These are phyloP conservation scores for Creontiades dilutus DNA, from an alignment of 2,888 invertebrate species.

Conservation along the genomic window DNA sequence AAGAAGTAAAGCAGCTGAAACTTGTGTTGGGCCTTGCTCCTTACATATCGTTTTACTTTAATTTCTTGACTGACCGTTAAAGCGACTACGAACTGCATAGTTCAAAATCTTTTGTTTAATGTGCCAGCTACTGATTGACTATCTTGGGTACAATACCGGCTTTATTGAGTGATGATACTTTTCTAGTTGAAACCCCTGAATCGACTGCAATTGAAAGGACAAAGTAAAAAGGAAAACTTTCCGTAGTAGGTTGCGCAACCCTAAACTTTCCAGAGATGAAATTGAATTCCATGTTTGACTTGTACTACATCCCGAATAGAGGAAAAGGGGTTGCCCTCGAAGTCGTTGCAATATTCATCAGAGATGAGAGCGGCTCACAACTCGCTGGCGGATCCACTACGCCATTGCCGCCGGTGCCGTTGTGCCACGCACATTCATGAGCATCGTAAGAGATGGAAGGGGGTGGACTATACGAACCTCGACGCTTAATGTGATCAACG, in stretches of 20 bases:
- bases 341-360: constrained; percentile 17
- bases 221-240: not conserved
- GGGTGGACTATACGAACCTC: not conserved
- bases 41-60: too few relatives aligned
- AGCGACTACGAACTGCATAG: too few relatives aligned
- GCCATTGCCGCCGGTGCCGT: not conserved
- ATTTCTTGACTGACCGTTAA: too few relatives aligned
- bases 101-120: too few relatives aligned
- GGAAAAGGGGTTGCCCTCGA: not conserved
- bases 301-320: not conserved
- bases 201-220: not conserved
- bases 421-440: constrained; percentile 17
- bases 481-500: constrained; percentile 22
- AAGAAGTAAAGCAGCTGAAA: too few relatives aligned
- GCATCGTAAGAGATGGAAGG: not conserved
- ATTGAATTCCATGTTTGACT: constrained; percentile 10
- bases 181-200: not conserved
- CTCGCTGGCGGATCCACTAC: not conserved
- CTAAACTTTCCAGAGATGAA: not conserved
- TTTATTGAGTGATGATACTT: not conserved
- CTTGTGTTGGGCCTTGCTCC: too few relatives aligned
- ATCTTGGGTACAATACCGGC: too few relatives aligned
- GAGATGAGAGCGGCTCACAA: not conserved
- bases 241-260: not conserved
- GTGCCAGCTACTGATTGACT: too few relatives aligned